Percentiles rank a stretch among this genome's conserved stretches.
Conservation (phyloP, 2,797 vertebrate genomes). For the Macropus fuliginosus region DNA sequence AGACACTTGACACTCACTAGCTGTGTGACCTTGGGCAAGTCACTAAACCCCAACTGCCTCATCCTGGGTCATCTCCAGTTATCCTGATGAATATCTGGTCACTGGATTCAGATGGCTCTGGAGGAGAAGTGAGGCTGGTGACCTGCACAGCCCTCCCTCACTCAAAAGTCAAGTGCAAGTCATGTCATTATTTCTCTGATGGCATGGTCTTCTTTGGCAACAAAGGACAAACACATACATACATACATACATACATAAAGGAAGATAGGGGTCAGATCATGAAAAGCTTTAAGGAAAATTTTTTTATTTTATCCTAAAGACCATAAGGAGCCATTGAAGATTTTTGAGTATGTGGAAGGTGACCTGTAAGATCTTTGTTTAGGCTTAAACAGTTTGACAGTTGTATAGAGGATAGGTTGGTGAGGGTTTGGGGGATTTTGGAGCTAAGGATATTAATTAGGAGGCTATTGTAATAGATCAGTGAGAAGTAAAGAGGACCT, state of each 20-base stretch:
- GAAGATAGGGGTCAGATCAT: background rate
- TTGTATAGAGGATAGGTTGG: background rate
- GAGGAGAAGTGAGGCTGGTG: too few relatives aligned
- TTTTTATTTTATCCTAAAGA: background rate
- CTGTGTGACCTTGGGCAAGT: too few relatives aligned
- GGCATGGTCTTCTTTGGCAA: too few relatives aligned
- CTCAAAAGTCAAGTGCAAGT: too few relatives aligned
- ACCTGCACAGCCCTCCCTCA: too few relatives aligned
- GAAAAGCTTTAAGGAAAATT: background rate
- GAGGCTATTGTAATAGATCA: background rate
- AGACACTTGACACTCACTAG: too few relatives aligned
- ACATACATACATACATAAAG: background rate
- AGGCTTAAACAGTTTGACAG: background rate
- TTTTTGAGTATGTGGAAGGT: background rate
- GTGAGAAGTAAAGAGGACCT: background rate
- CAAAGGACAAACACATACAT: too few relatives aligned
- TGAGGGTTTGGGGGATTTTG: background rate
- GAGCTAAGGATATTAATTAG: background rate
- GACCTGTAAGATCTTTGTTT: background rate
- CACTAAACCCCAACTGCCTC: too few relatives aligned
- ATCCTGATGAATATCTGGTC: too few relatives aligned
- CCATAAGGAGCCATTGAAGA: background rate
- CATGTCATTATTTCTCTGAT: too few relatives aligned
- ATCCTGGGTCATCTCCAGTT: too few relatives aligned
- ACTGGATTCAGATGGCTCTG: too few relatives aligned